Base-by-base conservation (phyloP, 2,797 vertebrate species). In the Alca torda region DNA sequence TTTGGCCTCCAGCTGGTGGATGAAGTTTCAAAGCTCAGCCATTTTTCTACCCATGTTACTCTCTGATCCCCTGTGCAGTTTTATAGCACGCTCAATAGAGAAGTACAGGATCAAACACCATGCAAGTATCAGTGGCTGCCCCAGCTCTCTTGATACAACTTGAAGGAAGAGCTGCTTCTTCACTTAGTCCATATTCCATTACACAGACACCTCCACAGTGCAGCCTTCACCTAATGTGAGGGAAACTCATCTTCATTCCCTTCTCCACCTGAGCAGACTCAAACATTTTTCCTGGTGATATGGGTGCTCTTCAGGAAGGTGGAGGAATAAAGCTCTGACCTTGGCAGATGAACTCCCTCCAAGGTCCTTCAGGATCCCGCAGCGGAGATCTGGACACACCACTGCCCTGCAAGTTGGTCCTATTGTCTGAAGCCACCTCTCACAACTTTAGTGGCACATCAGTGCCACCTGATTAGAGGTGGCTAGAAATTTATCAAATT, bases 361-460 rank as follows among this genome's bases (percentile, higher is more conserved):
- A 51, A 64, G 37, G 50, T 72, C 69, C 50, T 77, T 45, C 0
- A 0, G 15, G 30, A 56, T n/a, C 8, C 12, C 25, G 3, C n/a
- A 41, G 4, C 0, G 4, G 37, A 78, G 31, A 87, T 24, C 31
- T 56, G 56, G 30, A 8, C 35, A 17, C 56, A 56, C 1, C 23
- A 51, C 8, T 4, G 17, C 37, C 50, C 54, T 54, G 33, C 18
- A 56, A n/a, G 35, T 15, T 51, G 23, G 3, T 50, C 48, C 33
- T 59, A 0, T 4, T 48, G 6, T 50, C 43, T 76, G 59, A 37
- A 83, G 48, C 19, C 31, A 69, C 51, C 6, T 69, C 21, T 84
- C 43, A 24, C 35, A 80, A 39, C 10, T 51, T 45, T 24, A 65
- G 51, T 37, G 13, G 69, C 11, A 80, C 84, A 69, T 6, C 19